Evolutionary conservation across 1,140 invertebrate genomes (phyloP), one percentile per base, ranked within the genome.

Genomic region (Pectinophora gossypiella): DNA sequence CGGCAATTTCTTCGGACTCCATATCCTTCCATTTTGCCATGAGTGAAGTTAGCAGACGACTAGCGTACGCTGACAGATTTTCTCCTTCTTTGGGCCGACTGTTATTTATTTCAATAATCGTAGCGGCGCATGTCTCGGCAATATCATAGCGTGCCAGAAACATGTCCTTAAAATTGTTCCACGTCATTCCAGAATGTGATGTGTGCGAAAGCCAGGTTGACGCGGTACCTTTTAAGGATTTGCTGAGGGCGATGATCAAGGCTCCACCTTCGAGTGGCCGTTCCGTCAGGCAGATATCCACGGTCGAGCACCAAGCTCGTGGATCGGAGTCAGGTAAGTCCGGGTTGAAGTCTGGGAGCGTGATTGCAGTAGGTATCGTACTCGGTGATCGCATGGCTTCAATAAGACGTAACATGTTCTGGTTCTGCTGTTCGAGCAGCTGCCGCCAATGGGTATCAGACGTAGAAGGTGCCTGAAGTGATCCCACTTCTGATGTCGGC

Each of bases 141-240:
- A 3, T 20, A 3, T 5, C 42, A 19, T 13, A 44, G 7, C 42
- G 7, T 2, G 19, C 12, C 4, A 15, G 9, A 44, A 44, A 20
- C 10, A 44, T 9, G 12, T 20, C 12, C 19, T 44, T 58, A n/a
- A 61, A 61, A 22, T 56, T 27, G 6, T 6, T 20, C 61, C 59
- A 64, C 10, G 52, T 65, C 1, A 68, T 65, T 1, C 60, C 62
- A 44, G 36, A 47, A 32, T 55, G 61, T 18, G 54, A 55, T n/a
- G 27, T 12, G 6, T 35, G 21, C 1, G 46, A 48, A 1, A 48
- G 23, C 46, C 46, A 48, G 7, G 22, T n/a, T 15, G 46, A 23
- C 13, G 46, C 27, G 10, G 10, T 23, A 10, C 46, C 27, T 32
- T 27, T 22, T 10, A 48, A 16, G 9, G 46, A 21, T n/a, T 35